Evolutionary conservation across 2,113 vertebrate genomes (phyloP), one percentile per base, ranked within the genome.

Genomic region (Oenanthe melanoleuca): DNA sequence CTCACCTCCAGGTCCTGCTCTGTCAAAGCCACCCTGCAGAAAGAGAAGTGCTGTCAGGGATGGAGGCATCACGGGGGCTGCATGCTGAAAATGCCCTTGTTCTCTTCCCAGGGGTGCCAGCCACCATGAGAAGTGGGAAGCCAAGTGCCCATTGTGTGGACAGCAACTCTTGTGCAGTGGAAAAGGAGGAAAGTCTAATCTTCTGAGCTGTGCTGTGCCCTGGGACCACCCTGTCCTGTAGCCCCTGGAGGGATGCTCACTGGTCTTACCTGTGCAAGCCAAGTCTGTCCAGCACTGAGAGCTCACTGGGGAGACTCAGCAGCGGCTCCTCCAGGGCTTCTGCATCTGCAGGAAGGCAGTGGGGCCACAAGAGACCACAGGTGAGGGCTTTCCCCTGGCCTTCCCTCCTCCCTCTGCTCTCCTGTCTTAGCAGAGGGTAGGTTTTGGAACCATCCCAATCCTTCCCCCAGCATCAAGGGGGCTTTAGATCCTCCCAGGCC

Each of bases 1-100:
- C 95, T 97, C 85, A 99, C 98, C 98, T 99, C 98, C 79, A 98
- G 74, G 31, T 99, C 98, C 63, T 98, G 98, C 92, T 99, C 98
- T 22, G 98, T 98, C 98, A 98, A 97, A 88, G 98, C 96, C 59
- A 89, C 93, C 87, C 98, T 99, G 98, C 55, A 45, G 82, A 72
- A 84, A 84, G 89, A 91, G 55, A 96, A 72, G 26, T 40, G 65
- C 55, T 34, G 77, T 96, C 74, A 94, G 79, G 18, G 59, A 11
- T 8, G 37, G 59, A 42, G 70, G 52, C 11, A 55, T 38, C 18
- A 4, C 1, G 14, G 23, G 53, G 78, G 17, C 14, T 47, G 40
- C 26, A 7, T 0, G 5, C 25, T 42, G 14, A 53, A 50, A 81
- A 79, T 31, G 26, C 71, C 74, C 64, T 52, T 21, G 55, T 26